Base-by-base conservation (phyloP, 2,113 vertebrate species). In the Entelurus aequoreus region DNA sequence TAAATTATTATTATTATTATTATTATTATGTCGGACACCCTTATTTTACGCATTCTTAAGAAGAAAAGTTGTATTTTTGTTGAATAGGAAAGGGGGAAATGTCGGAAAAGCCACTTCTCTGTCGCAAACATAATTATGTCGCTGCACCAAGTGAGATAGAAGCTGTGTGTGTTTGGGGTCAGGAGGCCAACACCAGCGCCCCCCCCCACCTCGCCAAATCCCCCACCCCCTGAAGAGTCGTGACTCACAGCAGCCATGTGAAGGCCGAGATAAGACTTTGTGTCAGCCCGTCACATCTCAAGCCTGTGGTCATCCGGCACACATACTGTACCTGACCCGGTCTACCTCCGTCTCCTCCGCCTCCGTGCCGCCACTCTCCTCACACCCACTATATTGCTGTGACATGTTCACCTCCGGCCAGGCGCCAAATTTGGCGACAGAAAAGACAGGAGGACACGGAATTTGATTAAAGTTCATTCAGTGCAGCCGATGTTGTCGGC, bases 171-270 rank as follows among this genome's bases (percentile, higher is more conserved):
- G 47, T 36, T 47, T 62, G 46, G 11, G 42, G 42, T 46, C 42
- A 46, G 42, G 11, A 46, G 42, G 42, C 37, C 49, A 0, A 28
- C 28, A 28, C 28, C 48, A 13, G 12, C 19, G 3, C n/a, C 37
- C 42, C 48, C 38, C 14, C 13, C 42, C 56, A 28, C 28, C 28
- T 28, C 28, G 28, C 28, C 28, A 28, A 72, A 70, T 63, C 37
- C 74, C 48, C 63, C 60, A 65, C 49, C 8, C 78, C 19, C 16
- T 62, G 75, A 9, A 46, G 65, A 36, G 62, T 7, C 62, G 63
- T 79, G 76, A 80, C 72, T 85, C 82, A 80, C 10, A n/a, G 16
- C 53, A 55, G 50, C 69, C 68, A 49, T 80, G 56, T 78, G 76
- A 82, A 73, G 66, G 62, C 71, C 61, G 46, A 75, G 77, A 84